phyloP scores from a whole-genome alignment of 2,888 invertebrate genomes.

The Drosophila planitibia region DNA sequence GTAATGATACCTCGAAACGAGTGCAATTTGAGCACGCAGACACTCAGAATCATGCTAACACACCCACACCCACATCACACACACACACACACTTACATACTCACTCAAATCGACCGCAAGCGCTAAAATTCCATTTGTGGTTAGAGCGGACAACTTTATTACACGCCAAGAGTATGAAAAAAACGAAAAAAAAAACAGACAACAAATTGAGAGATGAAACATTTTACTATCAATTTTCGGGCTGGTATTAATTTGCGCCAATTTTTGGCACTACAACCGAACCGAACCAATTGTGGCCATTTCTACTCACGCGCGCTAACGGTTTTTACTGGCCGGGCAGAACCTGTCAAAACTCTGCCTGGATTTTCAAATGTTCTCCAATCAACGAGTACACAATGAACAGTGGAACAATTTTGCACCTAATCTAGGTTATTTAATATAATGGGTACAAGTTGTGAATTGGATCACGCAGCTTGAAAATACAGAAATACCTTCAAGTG shows the following conservation, averaged over 20 bases:
- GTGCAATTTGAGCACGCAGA: constrained; percentile 69
- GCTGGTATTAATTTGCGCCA: constrained; percentile 67
- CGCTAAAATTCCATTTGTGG: constrained; percentile 76
- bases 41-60: constrained; percentile 26
- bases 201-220: constrained; percentile 41
- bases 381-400: constrained; percentile 32
- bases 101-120: constrained; percentile 64
- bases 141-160: constrained; percentile 68
- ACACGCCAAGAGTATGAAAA: constrained; percentile 56
- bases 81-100: constrained; percentile 22
- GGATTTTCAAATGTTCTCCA: constrained; percentile 33
- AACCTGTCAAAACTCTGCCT: constrained; percentile 65
- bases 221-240: constrained; percentile 69
- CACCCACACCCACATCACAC: constrained; percentile 7
- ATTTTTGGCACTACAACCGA: constrained; percentile 62
- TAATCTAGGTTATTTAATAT: neutral
- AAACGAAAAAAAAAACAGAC: neutral
- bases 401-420: constrained; percentile 19
- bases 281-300: constrained; percentile 66
- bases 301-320: constrained; percentile 46
- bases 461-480: neutral
- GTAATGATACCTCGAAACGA: constrained; percentile 67
- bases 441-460: neutral
- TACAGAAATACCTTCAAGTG: neutral
- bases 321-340: constrained; percentile 43